A percentile compares a stretch with the other conserved stretches of the same genome.
phyloP scores from a whole-genome alignment of 2,888 invertebrate genomes.

The Troilus luridus region DNA sequence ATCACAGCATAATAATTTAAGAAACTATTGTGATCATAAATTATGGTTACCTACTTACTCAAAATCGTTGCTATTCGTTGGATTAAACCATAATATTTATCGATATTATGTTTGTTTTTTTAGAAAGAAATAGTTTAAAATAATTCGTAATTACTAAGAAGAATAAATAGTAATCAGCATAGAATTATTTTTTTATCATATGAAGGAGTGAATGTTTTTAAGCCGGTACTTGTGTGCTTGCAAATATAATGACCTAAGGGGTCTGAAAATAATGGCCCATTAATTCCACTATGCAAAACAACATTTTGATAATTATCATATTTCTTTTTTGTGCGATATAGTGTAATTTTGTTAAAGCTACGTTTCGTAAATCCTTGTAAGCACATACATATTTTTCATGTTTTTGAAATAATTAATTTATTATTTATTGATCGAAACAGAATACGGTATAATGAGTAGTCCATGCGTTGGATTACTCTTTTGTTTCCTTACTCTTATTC shows the following conservation, averaged over 20 bases:
- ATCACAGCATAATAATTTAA: too few relatives aligned
- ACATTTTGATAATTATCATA: background rate
- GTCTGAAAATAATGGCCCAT: background rate
- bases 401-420: too few relatives aligned
- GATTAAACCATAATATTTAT: too few relatives aligned
- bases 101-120: too few relatives aligned
- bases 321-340: background rate
- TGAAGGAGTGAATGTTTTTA: background rate
- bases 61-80: too few relatives aligned
- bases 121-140: background rate
- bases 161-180: background rate
- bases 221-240: background rate
- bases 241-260: background rate
- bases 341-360: too few relatives aligned
- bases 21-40: too few relatives aligned
- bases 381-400: too few relatives aligned
- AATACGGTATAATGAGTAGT: background rate
- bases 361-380: too few relatives aligned
- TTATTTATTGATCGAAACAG: too few relatives aligned
- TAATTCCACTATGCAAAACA: background rate
- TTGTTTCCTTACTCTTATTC: background rate
- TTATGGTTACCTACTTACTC: too few relatives aligned
- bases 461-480: background rate
- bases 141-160: background rate
- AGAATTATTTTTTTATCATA: background rate